A percentile compares a stretch with the other conserved stretches of the same genome.
These are phyloP conservation scores for Halcyon senegalensis DNA, from an alignment of 2,113 vertebrate species.

Conservation along the genomic window DNA sequence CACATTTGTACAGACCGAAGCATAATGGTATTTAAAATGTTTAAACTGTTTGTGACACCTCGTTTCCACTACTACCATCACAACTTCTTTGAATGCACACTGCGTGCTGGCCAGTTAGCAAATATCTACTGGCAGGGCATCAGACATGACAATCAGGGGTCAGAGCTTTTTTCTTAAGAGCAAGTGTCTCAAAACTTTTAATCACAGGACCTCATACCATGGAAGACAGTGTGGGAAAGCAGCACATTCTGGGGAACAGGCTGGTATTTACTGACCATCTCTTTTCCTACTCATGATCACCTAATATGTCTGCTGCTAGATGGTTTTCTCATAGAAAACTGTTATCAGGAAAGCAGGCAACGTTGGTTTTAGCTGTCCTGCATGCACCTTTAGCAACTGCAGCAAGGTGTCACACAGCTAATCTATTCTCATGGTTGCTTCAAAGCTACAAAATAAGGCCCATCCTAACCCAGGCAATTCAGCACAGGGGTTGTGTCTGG, in stretches of 20 bases:
- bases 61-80: neutral
- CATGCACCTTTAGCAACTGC: neutral
- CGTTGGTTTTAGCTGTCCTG: neutral
- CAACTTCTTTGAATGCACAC: neutral
- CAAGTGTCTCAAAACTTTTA: neutral
- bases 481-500: neutral
- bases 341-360: neutral
- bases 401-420: neutral
- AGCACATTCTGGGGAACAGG: neutral
- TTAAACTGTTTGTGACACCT: neutral
- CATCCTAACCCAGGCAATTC: neutral
- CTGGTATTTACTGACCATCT: neutral
- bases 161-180: neutral
- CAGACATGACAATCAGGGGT: neutral
- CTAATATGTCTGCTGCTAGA: neutral
- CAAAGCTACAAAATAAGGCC: neutral
- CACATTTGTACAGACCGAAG: neutral
- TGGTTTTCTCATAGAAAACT: neutral
- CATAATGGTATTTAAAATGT: neutral
- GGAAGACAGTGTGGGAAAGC: neutral
- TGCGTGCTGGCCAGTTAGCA: neutral
- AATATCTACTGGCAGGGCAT: neutral
- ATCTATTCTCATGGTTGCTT: neutral
- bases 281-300: neutral
- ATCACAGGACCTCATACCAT: neutral